Evolutionary conservation across 2,113 vertebrate species (phyloP), one percentile per base, ranked within the genome.

Genomic region (Vireo altiloquus): DNA sequence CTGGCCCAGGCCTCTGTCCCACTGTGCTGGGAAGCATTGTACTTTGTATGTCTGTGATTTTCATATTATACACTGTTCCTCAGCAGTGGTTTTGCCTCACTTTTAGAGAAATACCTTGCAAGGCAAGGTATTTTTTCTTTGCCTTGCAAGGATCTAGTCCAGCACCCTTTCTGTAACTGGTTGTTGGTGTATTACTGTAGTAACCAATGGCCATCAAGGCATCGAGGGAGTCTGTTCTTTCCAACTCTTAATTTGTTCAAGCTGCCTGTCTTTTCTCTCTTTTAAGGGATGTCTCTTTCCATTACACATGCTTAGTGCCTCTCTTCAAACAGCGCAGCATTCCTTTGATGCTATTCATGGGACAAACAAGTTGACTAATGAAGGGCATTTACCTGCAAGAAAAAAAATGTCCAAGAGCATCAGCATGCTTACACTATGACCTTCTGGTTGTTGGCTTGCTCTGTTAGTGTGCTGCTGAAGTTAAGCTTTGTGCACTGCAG

Each of bases 381-480:
- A 80, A 87, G 72, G n/a, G 85, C 90, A 90, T 66, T 91, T 61
- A 95, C 87, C 90, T 94, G 82, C 54, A 74, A 63, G 90, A 57
- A 68, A 50, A 40, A 57, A 56, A 70, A 54, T 33, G 42, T 30
- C 60, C 60, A 61, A 66, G 71, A 65, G 50, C 44, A 46, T 56
- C 74, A 60, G 40, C 42, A 15, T 39, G 50, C 42, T 82, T 85
- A n/a, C 6, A 9, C 15, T 20, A 3, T 86, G 46, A 9, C 24
- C 7, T 50, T 83, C 15, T 2, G 3, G 44, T 82, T 82, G 19
- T 14, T 69, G 53, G 53, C 46, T 31, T 69, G 27, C 53, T 72
- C 25, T 9, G 1, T 3, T 3, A 42, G 37, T 4, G 27, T 47
- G n/a, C 37, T 93, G 63, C 54, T 82, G 20, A 85, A 81, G 30